Evolutionary conservation across 1,140 invertebrate species (phyloP).

Genomic region (Dermatophagoides farinae): DNA sequence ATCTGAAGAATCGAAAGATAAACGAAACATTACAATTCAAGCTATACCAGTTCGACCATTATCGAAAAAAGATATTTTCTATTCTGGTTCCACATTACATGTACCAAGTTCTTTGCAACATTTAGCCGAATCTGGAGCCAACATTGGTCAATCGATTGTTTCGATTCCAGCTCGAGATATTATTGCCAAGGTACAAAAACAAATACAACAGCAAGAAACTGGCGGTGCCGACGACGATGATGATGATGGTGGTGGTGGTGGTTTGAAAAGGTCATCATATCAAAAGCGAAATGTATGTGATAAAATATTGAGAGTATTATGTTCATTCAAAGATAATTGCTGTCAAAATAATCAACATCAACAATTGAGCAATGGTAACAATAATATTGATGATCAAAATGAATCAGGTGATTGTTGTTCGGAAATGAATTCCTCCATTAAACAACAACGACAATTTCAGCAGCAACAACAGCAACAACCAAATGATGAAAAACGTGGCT

Average conservation of each 20-base stretch:
- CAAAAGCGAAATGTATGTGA: neutral
- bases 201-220: neutral
- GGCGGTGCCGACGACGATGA: neutral
- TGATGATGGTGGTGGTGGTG: neutral
- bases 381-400: neutral
- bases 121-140: slow-evolving; percentile 52
- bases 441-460: neutral
- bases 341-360: neutral
- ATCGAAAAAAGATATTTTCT: slow-evolving; percentile 93
- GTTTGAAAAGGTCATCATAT: neutral
- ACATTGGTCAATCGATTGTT: slow-evolving; percentile 42
- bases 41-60: slow-evolving; percentile 54
- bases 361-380: neutral
- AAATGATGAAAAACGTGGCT: neutral
- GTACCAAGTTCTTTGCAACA: slow-evolving; percentile 52
- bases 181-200: slow-evolving; percentile 10
- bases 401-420: neutral
- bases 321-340: neutral
- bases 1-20: neutral
- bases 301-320: neutral
- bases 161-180: slow-evolving; percentile 35
- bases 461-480: neutral
- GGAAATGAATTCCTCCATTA: neutral
- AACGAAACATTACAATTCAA: neutral
- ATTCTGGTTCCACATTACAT: slow-evolving; percentile 77